Evolutionary conservation across 2,888 invertebrate species (phyloP).

Genomic region (Drosophila mimica): DNA sequence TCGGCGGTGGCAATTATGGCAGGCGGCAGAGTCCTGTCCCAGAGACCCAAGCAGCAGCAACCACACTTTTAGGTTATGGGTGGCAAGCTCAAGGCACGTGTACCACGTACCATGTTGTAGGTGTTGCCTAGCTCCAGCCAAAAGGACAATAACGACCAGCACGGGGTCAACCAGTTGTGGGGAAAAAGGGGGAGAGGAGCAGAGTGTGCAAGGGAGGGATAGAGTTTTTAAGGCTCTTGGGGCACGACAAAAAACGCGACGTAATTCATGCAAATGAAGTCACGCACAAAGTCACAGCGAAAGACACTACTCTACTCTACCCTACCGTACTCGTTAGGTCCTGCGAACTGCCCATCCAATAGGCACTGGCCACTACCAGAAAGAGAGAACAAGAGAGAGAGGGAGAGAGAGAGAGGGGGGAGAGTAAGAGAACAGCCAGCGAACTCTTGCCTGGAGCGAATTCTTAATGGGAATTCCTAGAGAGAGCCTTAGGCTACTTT

Average conservation of each 20-base stretch:
- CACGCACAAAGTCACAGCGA: constrained; percentile 69
- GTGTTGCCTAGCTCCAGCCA: constrained; percentile 28
- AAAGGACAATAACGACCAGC: constrained; percentile 66
- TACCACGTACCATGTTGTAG: constrained; percentile 20
- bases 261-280: constrained; percentile 83
- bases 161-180: constrained; percentile 27
- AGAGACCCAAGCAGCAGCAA: constrained; percentile 1
- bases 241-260: constrained; percentile 47
- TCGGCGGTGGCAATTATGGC: constrained; percentile 63
- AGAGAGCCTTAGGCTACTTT: background rate
- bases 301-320: background rate
- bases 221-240: constrained; percentile 27
- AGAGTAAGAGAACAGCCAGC: background rate
- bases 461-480: no score
- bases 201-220: background rate
- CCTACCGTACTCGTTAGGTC: background rate
- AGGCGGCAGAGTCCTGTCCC: constrained; percentile 40
- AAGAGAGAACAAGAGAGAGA: background rate
- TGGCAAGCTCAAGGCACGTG: constrained; percentile 8
- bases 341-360: constrained; percentile 7
- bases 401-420: no score
- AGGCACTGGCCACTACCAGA: background rate
- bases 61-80: constrained; percentile 46
- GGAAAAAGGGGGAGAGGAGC: background rate
- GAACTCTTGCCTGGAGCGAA: constrained; percentile 38